Percentiles rank a stretch among this genome's conserved stretches.
These are phyloP conservation scores for Lepidurus apus DNA, from an alignment of 1,140 invertebrate species.

Conservation along the genomic window DNA sequence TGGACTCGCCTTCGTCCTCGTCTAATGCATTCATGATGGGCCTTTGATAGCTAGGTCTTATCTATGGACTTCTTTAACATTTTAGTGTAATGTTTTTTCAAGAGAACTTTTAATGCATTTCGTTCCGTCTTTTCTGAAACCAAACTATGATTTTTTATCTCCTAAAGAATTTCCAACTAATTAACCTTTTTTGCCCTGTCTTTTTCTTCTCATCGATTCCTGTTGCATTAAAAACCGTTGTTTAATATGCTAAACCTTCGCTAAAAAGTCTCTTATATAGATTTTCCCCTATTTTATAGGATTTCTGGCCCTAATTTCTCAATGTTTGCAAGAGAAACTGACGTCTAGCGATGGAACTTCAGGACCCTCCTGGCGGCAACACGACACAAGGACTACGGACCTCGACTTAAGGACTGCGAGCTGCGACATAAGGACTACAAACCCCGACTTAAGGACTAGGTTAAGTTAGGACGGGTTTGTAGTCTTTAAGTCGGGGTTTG, in stretches of 20 bases:
- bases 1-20: not conserved
- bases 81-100: not conserved
- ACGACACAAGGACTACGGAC: no score
- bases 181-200: not conserved
- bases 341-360: no score
- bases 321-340: no score
- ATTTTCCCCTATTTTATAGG: no score
- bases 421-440: no score
- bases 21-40: slow-evolving; percentile 15
- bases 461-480: no score
- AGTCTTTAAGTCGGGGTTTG: no score
- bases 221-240: not conserved
- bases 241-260: not conserved
- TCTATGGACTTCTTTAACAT: not conserved
- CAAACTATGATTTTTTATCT: not conserved
- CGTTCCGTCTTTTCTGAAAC: not conserved
- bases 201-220: not conserved
- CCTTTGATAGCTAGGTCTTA: not conserved
- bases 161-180: not conserved
- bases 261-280: not conserved
- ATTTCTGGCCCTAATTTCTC: no score
- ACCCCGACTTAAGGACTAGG: no score
- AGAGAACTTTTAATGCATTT: not conserved
- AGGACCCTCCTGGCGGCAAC: no score
- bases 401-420: no score